Conservation (phyloP, 1,140 invertebrate genomes). For the Cotesia chilonis region DNA sequence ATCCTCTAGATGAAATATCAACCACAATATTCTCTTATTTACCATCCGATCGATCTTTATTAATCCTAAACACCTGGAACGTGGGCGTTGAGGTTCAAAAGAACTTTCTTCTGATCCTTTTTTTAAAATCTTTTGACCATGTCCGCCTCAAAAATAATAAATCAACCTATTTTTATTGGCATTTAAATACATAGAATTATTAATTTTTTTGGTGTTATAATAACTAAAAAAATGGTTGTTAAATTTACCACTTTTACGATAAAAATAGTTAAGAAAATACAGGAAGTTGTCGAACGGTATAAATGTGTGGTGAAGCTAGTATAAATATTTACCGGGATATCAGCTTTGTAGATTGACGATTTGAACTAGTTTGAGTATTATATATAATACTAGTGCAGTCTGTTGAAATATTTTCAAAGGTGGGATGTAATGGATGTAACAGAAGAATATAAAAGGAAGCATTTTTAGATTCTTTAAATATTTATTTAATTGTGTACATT, state of each 20-base stretch:
- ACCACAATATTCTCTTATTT: slow-evolving; percentile 21
- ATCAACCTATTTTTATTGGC: neutral
- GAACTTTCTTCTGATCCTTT: slow-evolving; percentile 28
- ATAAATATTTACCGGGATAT: slow-evolving; percentile 27
- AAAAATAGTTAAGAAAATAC: too few species aligned
- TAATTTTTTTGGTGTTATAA: too few species aligned
- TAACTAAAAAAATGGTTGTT: neutral
- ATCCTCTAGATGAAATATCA: neutral
- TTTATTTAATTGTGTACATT: too few species aligned
- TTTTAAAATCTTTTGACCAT: slow-evolving; percentile 9
- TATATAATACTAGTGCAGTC: neutral
- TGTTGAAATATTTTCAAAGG: slow-evolving; percentile 18
- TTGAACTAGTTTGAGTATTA: neutral
- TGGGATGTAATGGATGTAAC: neutral
- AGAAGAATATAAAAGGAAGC: too few species aligned
- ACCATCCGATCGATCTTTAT: slow-evolving; percentile 46
- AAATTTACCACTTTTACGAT: too few species aligned
- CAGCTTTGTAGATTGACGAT: slow-evolving; percentile 9
- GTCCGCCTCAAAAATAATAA: neutral
- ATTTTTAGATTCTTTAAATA: too few species aligned
- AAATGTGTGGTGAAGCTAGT: slow-evolving; percentile 21
- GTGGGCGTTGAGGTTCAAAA: slow-evolving; percentile 42
- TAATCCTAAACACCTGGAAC: slow-evolving; percentile 53
- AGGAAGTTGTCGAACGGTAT: slow-evolving; percentile 19
- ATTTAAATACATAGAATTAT: too few species aligned